A percentile compares a stretch with the other conserved stretches of the same genome.
phyloP scores from a whole-genome alignment of 1,140 invertebrate genomes.

The Brachionus rubens region DNA sequence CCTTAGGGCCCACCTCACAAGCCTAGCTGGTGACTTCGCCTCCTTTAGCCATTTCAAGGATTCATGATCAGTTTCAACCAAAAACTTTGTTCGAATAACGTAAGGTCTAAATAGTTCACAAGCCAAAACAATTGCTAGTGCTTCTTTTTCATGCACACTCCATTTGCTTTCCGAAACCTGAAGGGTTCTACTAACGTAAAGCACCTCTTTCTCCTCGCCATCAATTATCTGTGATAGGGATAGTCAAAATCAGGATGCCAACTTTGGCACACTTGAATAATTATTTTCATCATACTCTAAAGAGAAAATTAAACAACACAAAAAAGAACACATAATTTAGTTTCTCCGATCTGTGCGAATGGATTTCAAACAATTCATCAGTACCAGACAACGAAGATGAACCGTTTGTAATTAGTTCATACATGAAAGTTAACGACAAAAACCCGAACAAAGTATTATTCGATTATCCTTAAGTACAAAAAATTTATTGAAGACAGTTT shows the following conservation, averaged over 20 bases:
- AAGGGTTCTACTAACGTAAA: constrained; percentile 52
- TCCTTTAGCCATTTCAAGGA: constrained; percentile 24
- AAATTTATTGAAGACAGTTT: background rate
- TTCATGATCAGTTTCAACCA: background rate
- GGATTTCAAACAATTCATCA: no score
- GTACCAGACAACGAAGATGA: no score
- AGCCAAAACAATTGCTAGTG: background rate
- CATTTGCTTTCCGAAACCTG: constrained; percentile 51
- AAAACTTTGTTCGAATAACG: constrained; percentile 1
- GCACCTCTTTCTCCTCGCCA: constrained; percentile 58
- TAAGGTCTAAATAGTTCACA: background rate
- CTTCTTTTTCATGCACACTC: constrained; percentile 52
- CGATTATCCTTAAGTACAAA: background rate
- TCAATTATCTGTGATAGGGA: constrained; percentile 50
- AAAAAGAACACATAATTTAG: no score
- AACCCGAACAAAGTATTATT: no score
- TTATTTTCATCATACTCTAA: no score
- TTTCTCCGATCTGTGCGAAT: no score
- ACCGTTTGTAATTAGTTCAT: no score
- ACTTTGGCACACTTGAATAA: no score
- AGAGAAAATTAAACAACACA: no score
- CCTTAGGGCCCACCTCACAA: background rate
- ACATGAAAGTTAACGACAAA: no score
- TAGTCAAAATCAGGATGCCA: background rate
- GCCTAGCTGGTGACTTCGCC: background rate